Base-by-base conservation (phyloP, 2,888 invertebrate species). In the Oscheius onirici region DNA sequence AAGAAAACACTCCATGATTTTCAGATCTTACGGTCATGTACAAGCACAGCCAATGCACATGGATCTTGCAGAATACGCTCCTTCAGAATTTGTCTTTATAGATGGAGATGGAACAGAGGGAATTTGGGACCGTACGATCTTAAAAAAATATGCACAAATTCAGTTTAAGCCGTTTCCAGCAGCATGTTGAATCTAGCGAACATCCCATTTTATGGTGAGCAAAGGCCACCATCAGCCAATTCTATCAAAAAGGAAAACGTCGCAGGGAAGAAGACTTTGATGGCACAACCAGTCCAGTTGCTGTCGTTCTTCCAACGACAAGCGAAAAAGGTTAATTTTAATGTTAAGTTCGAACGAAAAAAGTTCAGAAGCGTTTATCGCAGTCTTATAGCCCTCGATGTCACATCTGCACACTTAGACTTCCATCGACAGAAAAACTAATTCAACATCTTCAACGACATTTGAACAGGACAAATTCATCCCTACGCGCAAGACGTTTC, bases 381-480 rank as follows among this genome's bases (percentile, higher is more conserved):
- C 34, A 34, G 34, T 34, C 34, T 34, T 8, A 34, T 34, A 34
- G 8, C 5, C 34, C 34, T 8, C 34, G 34, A 34, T 34, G 34
- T 8, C 34, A 34, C 8, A 34, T 34, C 34, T 34, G 34, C 34
- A 34, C 61, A 17, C 34, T 3, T 20, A 22, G 34, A n/a, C 41
- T 70, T 10, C 10, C 34, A 11, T 46, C 71, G 0, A 79, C 79
- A 1, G 41, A 41, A 22, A 24, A 15, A 13, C 65, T 75, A n/a
- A 71, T 77, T 1, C 13, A 28, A 8, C 79, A 79, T 60, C 49
- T 79, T 6, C 76, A 79, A 34, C 51, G 46, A 15, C 79, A 79
- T 54, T 26, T 79, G 26, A 24, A 67, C 3, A 55, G 22, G 22
- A 20, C 15, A n/a, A 46, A 44, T 6, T 34, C 34, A 8, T 34